Conservation (phyloP, 2,797 vertebrate species). For the Platyrinchus mystaceus region DNA sequence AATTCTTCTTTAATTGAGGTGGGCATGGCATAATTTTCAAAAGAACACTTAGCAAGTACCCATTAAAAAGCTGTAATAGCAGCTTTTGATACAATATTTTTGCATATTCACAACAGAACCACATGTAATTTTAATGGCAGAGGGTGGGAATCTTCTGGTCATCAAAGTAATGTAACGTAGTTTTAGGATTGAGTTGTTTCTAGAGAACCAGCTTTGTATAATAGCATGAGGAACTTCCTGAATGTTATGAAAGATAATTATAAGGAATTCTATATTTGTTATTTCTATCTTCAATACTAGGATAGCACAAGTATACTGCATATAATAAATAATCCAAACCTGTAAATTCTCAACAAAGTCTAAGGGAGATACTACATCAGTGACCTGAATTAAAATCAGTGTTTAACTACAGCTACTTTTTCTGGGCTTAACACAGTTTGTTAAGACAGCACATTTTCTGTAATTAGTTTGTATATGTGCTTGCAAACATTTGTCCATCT, state of each 20-base stretch:
- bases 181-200: neutral
- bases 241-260: neutral
- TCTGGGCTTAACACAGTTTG: neutral
- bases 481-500: neutral
- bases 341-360: neutral
- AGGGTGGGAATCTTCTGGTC: neutral
- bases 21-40: neutral
- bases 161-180: neutral
- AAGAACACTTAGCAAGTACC: neutral
- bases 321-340: neutral
- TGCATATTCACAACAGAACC: neutral
- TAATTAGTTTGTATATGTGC: neutral
- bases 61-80: neutral
- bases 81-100: neutral
- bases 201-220: neutral
- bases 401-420: neutral
- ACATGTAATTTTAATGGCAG: neutral
- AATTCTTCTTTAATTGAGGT: neutral
- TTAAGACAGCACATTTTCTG: neutral
- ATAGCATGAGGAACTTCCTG: neutral
- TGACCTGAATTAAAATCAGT: neutral
- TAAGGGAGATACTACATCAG: neutral
- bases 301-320: neutral
- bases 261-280: neutral
- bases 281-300: neutral